phyloP scores from a whole-genome alignment of 1,140 invertebrate species.

The Dendroctonus valens region DNA sequence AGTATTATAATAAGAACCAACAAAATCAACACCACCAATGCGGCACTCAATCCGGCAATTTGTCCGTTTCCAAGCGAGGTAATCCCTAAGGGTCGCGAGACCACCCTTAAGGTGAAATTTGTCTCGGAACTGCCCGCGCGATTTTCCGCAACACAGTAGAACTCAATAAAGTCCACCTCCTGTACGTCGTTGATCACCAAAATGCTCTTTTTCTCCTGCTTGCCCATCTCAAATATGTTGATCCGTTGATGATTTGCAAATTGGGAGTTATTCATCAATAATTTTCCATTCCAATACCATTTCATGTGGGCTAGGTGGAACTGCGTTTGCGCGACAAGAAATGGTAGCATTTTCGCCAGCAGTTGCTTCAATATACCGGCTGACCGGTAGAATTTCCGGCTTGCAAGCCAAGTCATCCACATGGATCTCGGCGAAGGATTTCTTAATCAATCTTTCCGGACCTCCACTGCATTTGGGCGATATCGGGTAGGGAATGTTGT shows the following conservation, averaged over 20 bases:
- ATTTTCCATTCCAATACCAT: conserved; percentile 84
- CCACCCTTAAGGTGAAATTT: conserved; percentile 85
- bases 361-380: conserved; percentile 71
- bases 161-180: conserved; percentile 84
- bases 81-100: conserved; percentile 71
- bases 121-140: conserved; percentile 87
- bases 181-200: conserved; percentile 84
- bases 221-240: conserved; percentile 74
- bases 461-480: conserved; percentile 71
- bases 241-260: conserved; percentile 80
- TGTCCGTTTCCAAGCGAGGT: conserved; percentile 78
- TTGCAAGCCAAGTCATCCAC: conserved; percentile 85
- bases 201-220: conserved; percentile 70
- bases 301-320: conserved; percentile 78
- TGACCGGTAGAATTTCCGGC: conserved; percentile 75
- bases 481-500: conserved; percentile 78
- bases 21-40: conserved; percentile 74
- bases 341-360: conserved; percentile 84
- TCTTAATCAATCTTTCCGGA: conserved; percentile 65
- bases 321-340: conserved; percentile 73
- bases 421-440: conserved; percentile 70
- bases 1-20: conserved; percentile 73
- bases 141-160: conserved; percentile 90
- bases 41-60: conserved; percentile 81
- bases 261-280: conserved; percentile 74